These are phyloP conservation scores for Myoxocephalus aenaeus DNA, from an alignment of 2,797 vertebrate species.

Conservation along the genomic window DNA sequence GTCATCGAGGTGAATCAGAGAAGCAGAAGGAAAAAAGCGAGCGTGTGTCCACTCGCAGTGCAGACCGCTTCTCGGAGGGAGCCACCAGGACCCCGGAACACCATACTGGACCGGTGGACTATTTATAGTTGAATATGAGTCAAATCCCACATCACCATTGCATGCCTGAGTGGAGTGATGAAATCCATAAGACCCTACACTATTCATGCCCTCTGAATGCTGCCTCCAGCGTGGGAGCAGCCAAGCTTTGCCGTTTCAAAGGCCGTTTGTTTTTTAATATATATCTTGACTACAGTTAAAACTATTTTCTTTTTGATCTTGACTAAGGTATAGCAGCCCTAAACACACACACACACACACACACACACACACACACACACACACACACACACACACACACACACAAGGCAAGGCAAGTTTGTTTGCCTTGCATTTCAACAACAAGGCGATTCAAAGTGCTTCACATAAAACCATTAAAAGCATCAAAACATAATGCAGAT, in stretches of 20 bases:
- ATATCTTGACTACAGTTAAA: constrained; percentile 35
- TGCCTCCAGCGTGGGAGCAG: constrained; percentile 46
- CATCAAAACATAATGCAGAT: no score
- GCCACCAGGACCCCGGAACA: constrained; percentile 45
- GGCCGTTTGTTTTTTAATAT: constrained; percentile 25
- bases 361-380: not conserved
- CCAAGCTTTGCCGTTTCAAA: constrained; percentile 64
- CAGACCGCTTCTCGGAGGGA: constrained; percentile 47
- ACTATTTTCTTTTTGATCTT: constrained; percentile 51
- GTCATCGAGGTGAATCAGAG: not conserved
- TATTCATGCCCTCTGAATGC: constrained; percentile 67
- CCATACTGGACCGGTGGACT: constrained; percentile 62
- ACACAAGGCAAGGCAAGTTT: no score
- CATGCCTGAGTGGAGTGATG: constrained; percentile 53
- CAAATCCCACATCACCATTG: constrained; percentile 56
- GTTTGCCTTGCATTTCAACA: no score
- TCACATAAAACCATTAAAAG: no score
- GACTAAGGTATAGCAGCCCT: not conserved
- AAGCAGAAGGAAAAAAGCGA: constrained; percentile 8
- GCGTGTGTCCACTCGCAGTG: constrained; percentile 14
- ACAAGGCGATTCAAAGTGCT: no score
- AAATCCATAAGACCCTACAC: constrained; percentile 70
- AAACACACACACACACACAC: not conserved
- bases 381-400: not conserved
- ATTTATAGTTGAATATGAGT: constrained; percentile 69